Evolutionary conservation across 92 coral and sea anemone genomes (phyloP), one percentile per base, ranked within the genome.

Genomic region (Muricea muricata): DNA sequence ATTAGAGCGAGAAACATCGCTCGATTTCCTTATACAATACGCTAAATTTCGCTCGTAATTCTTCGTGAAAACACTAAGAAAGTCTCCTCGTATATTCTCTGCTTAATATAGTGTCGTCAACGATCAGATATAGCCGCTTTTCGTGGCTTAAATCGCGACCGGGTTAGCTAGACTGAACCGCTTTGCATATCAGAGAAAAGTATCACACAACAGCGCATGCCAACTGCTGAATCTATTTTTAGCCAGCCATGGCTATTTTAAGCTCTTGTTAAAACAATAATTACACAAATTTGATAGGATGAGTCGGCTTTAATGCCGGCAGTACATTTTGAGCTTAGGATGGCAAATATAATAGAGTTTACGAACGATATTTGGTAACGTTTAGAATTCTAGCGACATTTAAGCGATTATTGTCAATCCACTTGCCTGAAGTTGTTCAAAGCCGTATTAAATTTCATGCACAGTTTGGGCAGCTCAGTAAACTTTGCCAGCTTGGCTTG

Each of bases 261-360:
- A 63, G 83, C 70, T 57, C 54, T 33, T 56, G 70, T 78, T 78
- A 56, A 56, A 56, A 78, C 83, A 78, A 58, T 56, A 78, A 78
- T 78, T 70, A 78, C 83, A 75, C 65, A 58, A 78, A 55, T 20
- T 56, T 78, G 83, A 78, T 55, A 78, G 81, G 70, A 61, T 56
- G 70, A 75, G 80, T 74, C 80, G 39, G 63, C 25, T n/a, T 48
- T 77, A 78, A 78, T 76, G 71, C 33, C 46, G 54, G 57, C 20
- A 58, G 71, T 63, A 78, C 39, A 78, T 57, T 78, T 78, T 31
- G 24, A 39, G 83, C 52, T 73, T 78, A 78, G 54, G 7, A 56
- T 29, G 52, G 83, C 55, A 78, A 78, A 78, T 78, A 32, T 63
- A 63, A 29, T 13, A 56, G 26, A 33, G 31, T 56, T 56, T 61